These are phyloP conservation scores for Epinephelus malabaricus DNA, from an alignment of 2,797 vertebrate species.

Conservation along the genomic window DNA sequence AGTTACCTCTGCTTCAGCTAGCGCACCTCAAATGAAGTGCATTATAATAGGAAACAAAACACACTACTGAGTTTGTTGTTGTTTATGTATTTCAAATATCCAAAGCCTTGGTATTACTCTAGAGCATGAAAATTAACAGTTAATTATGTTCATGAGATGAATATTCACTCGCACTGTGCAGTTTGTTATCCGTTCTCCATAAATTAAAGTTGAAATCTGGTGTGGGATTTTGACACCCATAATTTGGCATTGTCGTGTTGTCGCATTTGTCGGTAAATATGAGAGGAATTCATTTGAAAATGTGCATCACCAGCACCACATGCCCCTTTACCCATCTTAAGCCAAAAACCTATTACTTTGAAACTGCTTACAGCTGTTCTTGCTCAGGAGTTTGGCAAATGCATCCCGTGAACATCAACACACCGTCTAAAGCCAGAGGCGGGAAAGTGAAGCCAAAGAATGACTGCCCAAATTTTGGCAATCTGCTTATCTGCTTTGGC, in stretches of 20 bases:
- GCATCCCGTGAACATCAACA: slow-evolving; percentile 51
- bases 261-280: slow-evolving; percentile 42
- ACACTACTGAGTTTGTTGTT: neutral
- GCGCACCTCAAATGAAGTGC: neutral
- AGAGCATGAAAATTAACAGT: slow-evolving; percentile 3
- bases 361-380: slow-evolving; percentile 75
- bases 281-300: slow-evolving; percentile 54
- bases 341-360: slow-evolving; percentile 63
- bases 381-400: slow-evolving; percentile 72
- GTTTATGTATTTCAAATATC: neutral
- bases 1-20: neutral
- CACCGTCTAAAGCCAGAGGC: slow-evolving; percentile 40
- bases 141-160: neutral
- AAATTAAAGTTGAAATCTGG: slow-evolving; percentile 10
- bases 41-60: neutral
- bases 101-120: neutral
- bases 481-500: slow-evolving; percentile 39
- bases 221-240: slow-evolving; percentile 18
- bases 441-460: slow-evolving; percentile 48
- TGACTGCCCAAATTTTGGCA: slow-evolving; percentile 34
- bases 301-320: slow-evolving; percentile 59
- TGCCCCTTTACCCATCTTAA: slow-evolving; percentile 43
- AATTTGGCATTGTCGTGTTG: slow-evolving; percentile 12
- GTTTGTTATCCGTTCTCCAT: slow-evolving; percentile 8
- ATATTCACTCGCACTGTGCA: neutral